Base-by-base conservation (phyloP, 2,888 invertebrate species). In the Cheilosia urbana region DNA sequence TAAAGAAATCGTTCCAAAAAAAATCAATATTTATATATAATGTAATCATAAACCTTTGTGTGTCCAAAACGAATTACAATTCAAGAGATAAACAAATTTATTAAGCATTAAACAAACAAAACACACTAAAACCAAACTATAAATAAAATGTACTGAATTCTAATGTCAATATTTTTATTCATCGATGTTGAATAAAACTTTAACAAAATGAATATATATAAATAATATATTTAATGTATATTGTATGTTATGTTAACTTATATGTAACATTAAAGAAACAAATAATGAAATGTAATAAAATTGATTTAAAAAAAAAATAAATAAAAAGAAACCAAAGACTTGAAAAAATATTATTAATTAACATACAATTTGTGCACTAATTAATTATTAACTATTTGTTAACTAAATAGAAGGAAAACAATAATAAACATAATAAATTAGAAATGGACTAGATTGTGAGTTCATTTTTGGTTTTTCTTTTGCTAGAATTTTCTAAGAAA, bases 141-240 rank as follows among this genome's bases (percentile, higher is more conserved):
- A 69, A 51, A 42, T 34, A 68, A 69, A 51, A 75, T 53, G 85
- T 76, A 85, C 85, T 80, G 84, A 84, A 84, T 79, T 78, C 79
- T 47, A 84, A 84, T 79, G 78, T 78, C 83, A 84, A 84, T 84
- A 73, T 80, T 60, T 79, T 79, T 66, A 84, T 84, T 84, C 84
- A 84, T 80, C 79, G 69, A 71, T 84, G 84, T 83, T 73, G 71
- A 83, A 73, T 79, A 76, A 79, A 68, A 49, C 27, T 62, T 19
- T 49, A 77, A 60, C 17, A 63, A 71, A 51, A 51, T 17, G 24
- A 63, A 69, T 40, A 37, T 24, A 71, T 53, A 27, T 17, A 49
- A 49, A 49, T 21, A 49, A 47, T 51, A 68, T 68, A 62, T 51
- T 72, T 45, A 77, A 37, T 71, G 27, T 77, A 63, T 55, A 71